Evolutionary conservation across 2,797 vertebrate species (phyloP).

Genomic region (Scleropages formosus): DNA sequence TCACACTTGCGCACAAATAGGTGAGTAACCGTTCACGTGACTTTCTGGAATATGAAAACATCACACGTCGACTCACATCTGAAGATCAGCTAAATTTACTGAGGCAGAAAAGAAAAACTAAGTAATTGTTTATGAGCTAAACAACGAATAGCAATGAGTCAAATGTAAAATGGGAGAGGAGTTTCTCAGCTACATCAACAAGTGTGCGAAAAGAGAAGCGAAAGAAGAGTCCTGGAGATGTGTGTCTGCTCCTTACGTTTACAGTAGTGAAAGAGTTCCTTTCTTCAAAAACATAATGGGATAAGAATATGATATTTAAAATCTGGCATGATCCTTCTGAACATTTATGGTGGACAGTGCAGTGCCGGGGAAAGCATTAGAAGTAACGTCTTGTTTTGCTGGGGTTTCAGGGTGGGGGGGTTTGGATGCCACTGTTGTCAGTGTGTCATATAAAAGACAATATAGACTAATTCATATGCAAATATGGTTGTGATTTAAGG

Average conservation of each 20-base stretch:
- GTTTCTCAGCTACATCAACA: neutral
- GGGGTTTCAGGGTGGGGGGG: neutral
- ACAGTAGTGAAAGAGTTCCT: slow-evolving; percentile 17
- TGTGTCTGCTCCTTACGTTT: slow-evolving; percentile 12
- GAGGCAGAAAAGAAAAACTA: too few species aligned
- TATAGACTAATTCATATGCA: slow-evolving; percentile 83
- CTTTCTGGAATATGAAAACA: slow-evolving; percentile 71
- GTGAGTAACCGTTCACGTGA: slow-evolving; percentile 70
- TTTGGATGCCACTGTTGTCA: slow-evolving; percentile 76
- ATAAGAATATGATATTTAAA: slow-evolving; percentile 28
- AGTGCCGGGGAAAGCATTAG: slow-evolving; percentile 51
- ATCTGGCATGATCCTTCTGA: slow-evolving; percentile 7
- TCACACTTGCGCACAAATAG: slow-evolving; percentile 72
- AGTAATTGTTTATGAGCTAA: neutral
- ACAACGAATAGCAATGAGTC: neutral
- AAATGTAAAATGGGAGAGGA: slow-evolving; percentile 20
- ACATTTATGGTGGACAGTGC: slow-evolving; percentile 32
- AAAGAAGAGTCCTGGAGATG: neutral
- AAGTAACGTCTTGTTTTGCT: slow-evolving; percentile 64
- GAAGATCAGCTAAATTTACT: too few species aligned
- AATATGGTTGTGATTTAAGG: slow-evolving; percentile 77
- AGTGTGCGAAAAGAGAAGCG: neutral
- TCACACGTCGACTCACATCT: neutral
- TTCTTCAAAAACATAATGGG: slow-evolving; percentile 17
- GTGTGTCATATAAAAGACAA: slow-evolving; percentile 84